A percentile compares a stretch with the other conserved stretches of the same genome.
These are phyloP conservation scores for Lophotriccus pileatus DNA, from an alignment of 2,797 vertebrate species.

Conservation along the genomic window DNA sequence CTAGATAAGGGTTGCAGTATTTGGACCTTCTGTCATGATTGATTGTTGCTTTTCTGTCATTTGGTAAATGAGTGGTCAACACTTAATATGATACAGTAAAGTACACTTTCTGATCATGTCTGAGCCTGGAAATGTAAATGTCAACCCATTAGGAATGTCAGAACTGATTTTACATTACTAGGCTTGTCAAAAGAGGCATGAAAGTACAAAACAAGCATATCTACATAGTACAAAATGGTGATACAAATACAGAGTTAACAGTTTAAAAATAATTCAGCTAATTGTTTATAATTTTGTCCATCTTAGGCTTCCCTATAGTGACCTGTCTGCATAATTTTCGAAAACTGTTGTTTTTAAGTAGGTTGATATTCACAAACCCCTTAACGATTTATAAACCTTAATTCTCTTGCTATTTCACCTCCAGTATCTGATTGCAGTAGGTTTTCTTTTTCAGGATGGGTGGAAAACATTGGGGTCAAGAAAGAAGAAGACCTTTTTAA, in stretches of 20 bases:
- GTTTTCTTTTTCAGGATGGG: background rate
- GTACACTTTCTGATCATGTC: background rate
- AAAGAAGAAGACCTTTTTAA: background rate
- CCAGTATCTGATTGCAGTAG: background rate
- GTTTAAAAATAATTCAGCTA: background rate
- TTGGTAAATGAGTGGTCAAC: background rate
- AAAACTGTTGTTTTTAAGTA: background rate
- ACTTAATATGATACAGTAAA: background rate
- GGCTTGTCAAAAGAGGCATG: background rate
- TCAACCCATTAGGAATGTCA: background rate
- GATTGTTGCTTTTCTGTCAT: background rate
- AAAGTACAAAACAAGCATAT: background rate
- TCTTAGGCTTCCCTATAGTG: background rate
- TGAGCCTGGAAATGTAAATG: background rate
- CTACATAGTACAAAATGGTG: background rate
- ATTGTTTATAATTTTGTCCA: background rate
- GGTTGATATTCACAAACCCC: background rate
- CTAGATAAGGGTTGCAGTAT: rapidly evolving
- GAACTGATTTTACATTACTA: background rate
- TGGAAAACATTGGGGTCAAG: background rate
- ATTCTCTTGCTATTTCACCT: background rate
- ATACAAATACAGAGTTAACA: background rate
- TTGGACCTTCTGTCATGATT: background rate
- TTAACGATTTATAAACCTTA: background rate
- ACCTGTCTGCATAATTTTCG: background rate